Percentiles rank a stretch among this genome's conserved stretches.
These are phyloP conservation scores for Cryptosula pallasiana DNA, from an alignment of 2,888 invertebrate species.

Conservation along the genomic window DNA sequence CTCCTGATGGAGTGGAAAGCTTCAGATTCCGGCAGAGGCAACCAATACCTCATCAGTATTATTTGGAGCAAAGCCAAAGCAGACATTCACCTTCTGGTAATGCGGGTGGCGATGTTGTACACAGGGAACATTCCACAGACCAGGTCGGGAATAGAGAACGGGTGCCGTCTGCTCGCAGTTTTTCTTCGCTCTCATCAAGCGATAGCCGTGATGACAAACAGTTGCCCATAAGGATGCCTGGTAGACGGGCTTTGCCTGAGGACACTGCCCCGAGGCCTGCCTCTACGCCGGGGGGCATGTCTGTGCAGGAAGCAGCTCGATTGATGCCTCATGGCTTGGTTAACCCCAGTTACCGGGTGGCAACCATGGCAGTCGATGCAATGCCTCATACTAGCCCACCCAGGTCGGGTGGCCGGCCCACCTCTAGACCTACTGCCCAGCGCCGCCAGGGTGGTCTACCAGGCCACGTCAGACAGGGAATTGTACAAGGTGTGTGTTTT, in stretches of 20 bases:
- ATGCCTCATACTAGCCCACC: background rate
- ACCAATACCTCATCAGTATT: slow-evolving; percentile 13
- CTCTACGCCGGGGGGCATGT: background rate
- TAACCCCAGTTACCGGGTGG: slow-evolving; percentile 18
- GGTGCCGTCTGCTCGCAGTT: background rate
- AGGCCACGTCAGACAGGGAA: slow-evolving; percentile 13
- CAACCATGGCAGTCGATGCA: background rate
- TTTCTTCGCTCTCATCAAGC: background rate
- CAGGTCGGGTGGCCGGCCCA: background rate
- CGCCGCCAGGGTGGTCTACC: background rate
- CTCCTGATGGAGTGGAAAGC: background rate
- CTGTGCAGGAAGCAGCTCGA: background rate
- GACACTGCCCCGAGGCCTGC: background rate
- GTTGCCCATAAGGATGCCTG: background rate
- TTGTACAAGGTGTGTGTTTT: slow-evolving; percentile 20
- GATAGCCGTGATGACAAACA: slow-evolving; percentile 14
- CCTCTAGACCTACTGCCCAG: background rate
- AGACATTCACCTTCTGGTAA: background rate
- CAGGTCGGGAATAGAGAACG: background rate
- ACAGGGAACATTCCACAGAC: background rate
- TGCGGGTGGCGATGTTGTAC: background rate
- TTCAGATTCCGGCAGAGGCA: background rate
- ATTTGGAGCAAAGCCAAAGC: background rate
- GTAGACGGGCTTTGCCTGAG: background rate
- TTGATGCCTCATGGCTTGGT: slow-evolving; percentile 1